Base-by-base conservation (phyloP, 2,888 invertebrate genomes). In the Xylophagus ater region DNA sequence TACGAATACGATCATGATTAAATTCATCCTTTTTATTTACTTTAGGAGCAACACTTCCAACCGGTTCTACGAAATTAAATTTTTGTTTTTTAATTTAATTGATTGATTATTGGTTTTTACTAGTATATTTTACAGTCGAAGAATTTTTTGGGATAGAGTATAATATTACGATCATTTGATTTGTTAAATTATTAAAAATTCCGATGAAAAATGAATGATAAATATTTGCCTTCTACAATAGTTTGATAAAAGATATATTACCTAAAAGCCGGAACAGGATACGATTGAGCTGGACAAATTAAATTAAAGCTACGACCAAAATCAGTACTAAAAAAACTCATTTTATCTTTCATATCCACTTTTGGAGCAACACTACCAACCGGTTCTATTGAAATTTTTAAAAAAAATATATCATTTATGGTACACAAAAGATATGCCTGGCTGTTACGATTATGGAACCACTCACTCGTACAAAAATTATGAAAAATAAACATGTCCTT, bases 231-330 rank as follows among this genome's bases (percentile, higher is more conserved):
- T n/a, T n/a, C n/a, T n/a, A n/a, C n/a, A n/a, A n/a, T n/a, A n/a
- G n/a, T n/a, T n/a, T n/a, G n/a, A n/a, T n/a, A 4, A 26, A 13
- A 7, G n/a, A 13, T n/a, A 44, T 15, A 46, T 44, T 71, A 74
- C 73, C 73, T 73, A 69, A 67, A 72, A 58, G 71, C 59, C 57
- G 76, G 74, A 62, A 77, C 73, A 48, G 83, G 83, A 62, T 75
- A 80, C 47, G 79, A 82, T 70, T 83, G 82, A 43, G 81, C 81
- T 57, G 80, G 81, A 61, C 83, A 83, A 55, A 80, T 69, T 50
- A 81, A 63, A 41, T 74, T 77, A 56, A 83, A 71, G 54, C 73
- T 70, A 5, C 44, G 33, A 4, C 49, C 53, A 13, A 17, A 36
- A 0, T 50, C 50, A 14, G 68, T 67, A 54, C 71, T 71, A 47